Conservation (phyloP, 2,888 invertebrate genomes). For the Bhutanitis thaidina region DNA sequence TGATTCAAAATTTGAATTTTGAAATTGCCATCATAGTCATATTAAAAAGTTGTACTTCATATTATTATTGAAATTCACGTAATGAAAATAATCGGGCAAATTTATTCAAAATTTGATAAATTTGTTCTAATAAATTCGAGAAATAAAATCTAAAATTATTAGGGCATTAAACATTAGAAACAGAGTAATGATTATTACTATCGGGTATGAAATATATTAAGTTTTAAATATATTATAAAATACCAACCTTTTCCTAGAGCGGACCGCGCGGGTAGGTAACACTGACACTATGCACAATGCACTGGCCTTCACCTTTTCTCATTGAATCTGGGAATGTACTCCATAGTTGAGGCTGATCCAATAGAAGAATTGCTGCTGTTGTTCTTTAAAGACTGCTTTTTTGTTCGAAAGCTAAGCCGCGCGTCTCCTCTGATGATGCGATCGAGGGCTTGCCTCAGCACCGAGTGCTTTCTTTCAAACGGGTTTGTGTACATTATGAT, state of each 20-base stretch:
- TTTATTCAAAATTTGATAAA: too few species aligned
- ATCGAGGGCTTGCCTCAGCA: conserved; percentile 83
- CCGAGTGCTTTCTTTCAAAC: conserved; percentile 84
- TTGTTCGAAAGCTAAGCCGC: conserved; percentile 58
- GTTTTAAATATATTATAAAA: conserved; percentile 8
- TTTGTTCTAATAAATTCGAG: too few species aligned
- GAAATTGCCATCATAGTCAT: too few species aligned
- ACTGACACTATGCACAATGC: conserved; percentile 48
- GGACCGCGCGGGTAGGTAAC: conserved; percentile 39
- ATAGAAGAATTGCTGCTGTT: conserved; percentile 53
- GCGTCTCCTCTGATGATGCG: conserved; percentile 78
- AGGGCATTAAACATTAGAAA: too few species aligned
- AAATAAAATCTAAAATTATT: too few species aligned
- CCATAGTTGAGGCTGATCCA: conserved; percentile 43
- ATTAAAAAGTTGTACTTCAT: too few species aligned
- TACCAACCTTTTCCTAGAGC: conserved; percentile 55
- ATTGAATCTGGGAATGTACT: conserved; percentile 9
- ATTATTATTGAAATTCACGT: too few species aligned
- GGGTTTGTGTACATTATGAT: conserved; percentile 83
- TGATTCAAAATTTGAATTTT: too few species aligned
- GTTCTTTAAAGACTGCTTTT: conserved; percentile 42
- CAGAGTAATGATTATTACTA: too few species aligned
- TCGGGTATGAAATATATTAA: too few species aligned
- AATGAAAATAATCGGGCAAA: too few species aligned
- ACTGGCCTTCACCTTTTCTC: conserved; percentile 22